Percentiles rank a stretch among this genome's conserved stretches.
phyloP scores from a whole-genome alignment of 2,888 invertebrate species.

The Troglohyphantes excavatus region DNA sequence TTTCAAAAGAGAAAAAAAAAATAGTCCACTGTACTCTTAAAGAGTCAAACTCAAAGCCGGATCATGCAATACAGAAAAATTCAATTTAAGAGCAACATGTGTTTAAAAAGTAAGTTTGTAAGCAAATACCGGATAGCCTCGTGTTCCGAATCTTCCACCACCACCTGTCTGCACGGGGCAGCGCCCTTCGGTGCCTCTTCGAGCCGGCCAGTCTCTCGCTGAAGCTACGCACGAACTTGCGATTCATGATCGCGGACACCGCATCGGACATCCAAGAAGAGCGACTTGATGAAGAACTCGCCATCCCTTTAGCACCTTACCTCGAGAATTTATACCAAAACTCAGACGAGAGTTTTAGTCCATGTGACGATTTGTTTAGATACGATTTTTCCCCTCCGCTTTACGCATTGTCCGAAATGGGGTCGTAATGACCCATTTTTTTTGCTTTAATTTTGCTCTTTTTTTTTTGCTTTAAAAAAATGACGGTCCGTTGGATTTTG shows the following conservation, averaged over 20 bases:
- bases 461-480: no score
- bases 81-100: no score
- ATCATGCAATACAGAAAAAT: no score
- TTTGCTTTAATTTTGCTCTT: no score
- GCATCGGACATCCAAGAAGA: conserved; percentile 79
- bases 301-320: conserved; percentile 34
- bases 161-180: conserved; percentile 80
- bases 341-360: background rate
- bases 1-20: no score
- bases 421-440: conserved; percentile 35
- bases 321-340: background rate
- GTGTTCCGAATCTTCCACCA: conserved; percentile 79
- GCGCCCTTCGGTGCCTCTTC: conserved; percentile 70
- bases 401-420: conserved; percentile 41
- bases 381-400: background rate
- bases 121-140: conserved; percentile 78
- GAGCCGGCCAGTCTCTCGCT: conserved; percentile 80
- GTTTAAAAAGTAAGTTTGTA: no score
- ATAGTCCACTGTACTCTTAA: no score
- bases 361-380: background rate
- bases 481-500: conserved; percentile 18
- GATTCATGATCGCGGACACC: conserved; percentile 79
- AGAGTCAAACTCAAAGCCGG: no score
- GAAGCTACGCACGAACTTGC: conserved; percentile 80
- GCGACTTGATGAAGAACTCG: conserved; percentile 41